These are phyloP conservation scores for Holcopasites calliopsidis DNA, from an alignment of 1,140 invertebrate species.

Conservation along the genomic window DNA sequence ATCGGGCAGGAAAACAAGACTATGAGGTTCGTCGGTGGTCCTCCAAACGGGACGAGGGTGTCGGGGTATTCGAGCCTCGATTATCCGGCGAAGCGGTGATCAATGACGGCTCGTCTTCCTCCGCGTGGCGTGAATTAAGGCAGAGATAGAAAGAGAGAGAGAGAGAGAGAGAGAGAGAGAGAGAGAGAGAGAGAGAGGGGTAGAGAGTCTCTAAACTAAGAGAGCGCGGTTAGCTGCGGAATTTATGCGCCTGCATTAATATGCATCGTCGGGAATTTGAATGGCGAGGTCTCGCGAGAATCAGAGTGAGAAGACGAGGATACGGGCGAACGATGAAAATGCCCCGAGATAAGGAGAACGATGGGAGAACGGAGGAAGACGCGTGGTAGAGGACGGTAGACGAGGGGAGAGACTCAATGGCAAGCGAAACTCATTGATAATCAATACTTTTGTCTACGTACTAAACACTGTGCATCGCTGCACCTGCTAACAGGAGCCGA, in stretches of 20 bases:
- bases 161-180: background rate
- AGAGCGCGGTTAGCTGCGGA: constrained; percentile 43
- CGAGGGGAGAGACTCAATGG: background rate
- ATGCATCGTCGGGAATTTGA: constrained; percentile 69
- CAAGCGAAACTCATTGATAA: constrained; percentile 12
- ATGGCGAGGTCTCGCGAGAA: constrained; percentile 43
- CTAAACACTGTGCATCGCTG: background rate
- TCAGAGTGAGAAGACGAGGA: no score
- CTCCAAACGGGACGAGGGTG: background rate
- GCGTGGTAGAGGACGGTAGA: background rate
- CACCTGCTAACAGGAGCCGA: no score
- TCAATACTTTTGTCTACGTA: background rate
- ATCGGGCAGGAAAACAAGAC: constrained; percentile 13
- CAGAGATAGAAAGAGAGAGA: no score
- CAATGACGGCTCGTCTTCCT: background rate
- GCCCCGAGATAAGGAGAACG: background rate
- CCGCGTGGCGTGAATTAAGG: background rate
- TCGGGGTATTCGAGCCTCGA: constrained; percentile 17
- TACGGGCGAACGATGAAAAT: background rate
- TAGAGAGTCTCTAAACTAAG: constrained; percentile 3
- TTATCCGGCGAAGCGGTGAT: constrained; percentile 37
- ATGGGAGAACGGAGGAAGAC: background rate
- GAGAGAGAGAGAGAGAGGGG: background rate
- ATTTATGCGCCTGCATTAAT: constrained; percentile 71
- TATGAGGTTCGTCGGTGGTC: background rate